Evolutionary conservation across 2,888 invertebrate species (phyloP), one percentile per base, ranked within the genome.

Genomic region (Epinotia ramella): DNA sequence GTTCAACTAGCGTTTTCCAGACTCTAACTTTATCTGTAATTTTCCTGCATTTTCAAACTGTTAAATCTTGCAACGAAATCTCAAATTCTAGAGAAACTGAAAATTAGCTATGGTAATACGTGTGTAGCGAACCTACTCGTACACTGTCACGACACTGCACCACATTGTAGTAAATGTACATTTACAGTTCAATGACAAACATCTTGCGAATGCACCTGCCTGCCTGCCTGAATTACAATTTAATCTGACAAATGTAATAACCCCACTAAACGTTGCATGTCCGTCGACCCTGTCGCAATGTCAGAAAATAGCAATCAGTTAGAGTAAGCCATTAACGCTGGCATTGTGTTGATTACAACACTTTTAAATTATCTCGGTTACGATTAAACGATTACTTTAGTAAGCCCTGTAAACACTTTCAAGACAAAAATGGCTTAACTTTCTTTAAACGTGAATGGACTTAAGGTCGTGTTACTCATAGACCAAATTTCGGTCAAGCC

Each of bases 251-350:
- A 67, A 16, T 40, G 20, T 53, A 49, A 13, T 12, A 44, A 63
- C 18, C 20, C 11, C 59, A 62, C n/a, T 66, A 64, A 56, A 40
- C 24, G 46, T 59, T 73, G 66, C 73, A 60, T 53, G 60, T 73
- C 53, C 53, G 56, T 44, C 46, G 64, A 59, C 64, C 69, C 57
- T 74, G 69, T 65, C 64, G 74, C 64, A 74, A 74, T 16, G 72
- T 24, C 74, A 74, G 49, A 74, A 69, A 74, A 69, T 69, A 44
- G 74, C 74, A 74, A 74, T 74, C 69, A 69, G 13, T 74, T 74
- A 69, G 59, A 73, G 28, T 69, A 69, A 63, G 49, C 59, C 69
- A 65, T 74, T 70, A 70, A 33, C 68, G 57, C 68, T 49, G 33
- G 49, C 69, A 74, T 74, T 74, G 74, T 74, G 64, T 12, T 40